Evolutionary conservation across 2,797 vertebrate genomes (phyloP).

Genomic region (Fratercula arctica): DNA sequence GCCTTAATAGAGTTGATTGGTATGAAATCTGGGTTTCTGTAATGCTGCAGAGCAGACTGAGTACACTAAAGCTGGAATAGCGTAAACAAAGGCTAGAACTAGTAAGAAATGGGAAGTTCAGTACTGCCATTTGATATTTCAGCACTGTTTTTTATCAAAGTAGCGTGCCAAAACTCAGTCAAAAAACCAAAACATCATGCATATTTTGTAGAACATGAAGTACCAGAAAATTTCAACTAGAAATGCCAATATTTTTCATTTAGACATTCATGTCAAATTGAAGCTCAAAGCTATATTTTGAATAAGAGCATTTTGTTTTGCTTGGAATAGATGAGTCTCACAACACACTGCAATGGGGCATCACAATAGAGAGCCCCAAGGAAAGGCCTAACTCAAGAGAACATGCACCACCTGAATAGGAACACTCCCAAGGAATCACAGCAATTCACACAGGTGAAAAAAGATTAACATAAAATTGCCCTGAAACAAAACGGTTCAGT

Average conservation of each 20-base stretch:
- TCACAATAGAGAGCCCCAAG: not conserved
- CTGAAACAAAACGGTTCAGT: not conserved
- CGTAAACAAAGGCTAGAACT: not conserved
- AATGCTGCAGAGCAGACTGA: not conserved
- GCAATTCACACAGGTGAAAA: not conserved
- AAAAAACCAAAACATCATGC: not conserved
- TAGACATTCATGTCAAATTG: not conserved
- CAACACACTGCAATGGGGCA: not conserved
- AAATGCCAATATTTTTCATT: not conserved
- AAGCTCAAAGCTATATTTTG: not conserved
- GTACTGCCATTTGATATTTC: not conserved
- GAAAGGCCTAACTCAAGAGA: not conserved
- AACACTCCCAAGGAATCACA: fast-evolving
- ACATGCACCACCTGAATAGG: fast-evolving
- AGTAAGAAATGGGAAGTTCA: not conserved
- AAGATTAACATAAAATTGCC: not conserved
- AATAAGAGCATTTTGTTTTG: not conserved
- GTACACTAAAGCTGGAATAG: not conserved
- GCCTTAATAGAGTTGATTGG: not conserved
- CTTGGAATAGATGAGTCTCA: not conserved
- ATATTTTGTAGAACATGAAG: not conserved
- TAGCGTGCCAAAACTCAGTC: not conserved
- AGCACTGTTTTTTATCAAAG: not conserved
- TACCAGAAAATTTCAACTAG: not conserved
- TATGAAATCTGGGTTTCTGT: not conserved